A percentile compares a stretch with the other conserved stretches of the same genome.
These are phyloP conservation scores for Sycophila texana DNA, from an alignment of 2,888 invertebrate species.

Conservation along the genomic window DNA sequence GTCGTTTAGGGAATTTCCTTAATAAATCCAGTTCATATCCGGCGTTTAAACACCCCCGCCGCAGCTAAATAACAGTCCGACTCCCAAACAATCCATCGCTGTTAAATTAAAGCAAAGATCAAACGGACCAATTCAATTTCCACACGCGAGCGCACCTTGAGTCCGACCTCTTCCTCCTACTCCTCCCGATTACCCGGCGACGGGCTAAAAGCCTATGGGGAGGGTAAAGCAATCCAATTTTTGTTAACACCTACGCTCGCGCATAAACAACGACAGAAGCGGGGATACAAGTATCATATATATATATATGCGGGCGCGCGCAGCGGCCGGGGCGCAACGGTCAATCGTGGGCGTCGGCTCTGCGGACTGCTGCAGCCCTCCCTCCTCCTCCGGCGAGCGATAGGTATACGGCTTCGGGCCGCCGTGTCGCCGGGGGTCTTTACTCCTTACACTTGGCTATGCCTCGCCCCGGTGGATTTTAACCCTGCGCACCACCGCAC, in stretches of 20 bases:
- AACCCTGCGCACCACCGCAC: not conserved
- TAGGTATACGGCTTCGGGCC: conserved; percentile 40
- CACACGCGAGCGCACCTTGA: too few species aligned
- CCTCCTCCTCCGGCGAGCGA: not conserved
- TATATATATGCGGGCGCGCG: not conserved
- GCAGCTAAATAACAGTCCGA: too few species aligned
- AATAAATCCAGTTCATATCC: too few species aligned
- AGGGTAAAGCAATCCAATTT: too few species aligned
- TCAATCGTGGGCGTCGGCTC: conserved; percentile 20
- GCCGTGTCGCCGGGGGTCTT: conserved; percentile 54
- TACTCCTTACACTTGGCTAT: conserved; percentile 60
- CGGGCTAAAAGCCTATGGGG: not conserved
- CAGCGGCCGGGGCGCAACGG: not conserved
- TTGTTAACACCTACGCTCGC: too few species aligned
- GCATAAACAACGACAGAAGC: too few species aligned
- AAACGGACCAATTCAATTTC: too few species aligned
- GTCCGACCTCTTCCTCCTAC: not conserved
- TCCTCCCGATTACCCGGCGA: not conserved
- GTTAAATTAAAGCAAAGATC: too few species aligned
- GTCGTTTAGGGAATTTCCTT: too few species aligned
- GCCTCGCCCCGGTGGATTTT: conserved; percentile 25
- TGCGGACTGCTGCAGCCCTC: not conserved
- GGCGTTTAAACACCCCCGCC: too few species aligned
- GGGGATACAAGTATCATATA: too few species aligned
- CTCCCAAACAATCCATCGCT: too few species aligned